Conservation (phyloP, 1,140 invertebrate genomes). For the Pachypeltis micranthus region DNA sequence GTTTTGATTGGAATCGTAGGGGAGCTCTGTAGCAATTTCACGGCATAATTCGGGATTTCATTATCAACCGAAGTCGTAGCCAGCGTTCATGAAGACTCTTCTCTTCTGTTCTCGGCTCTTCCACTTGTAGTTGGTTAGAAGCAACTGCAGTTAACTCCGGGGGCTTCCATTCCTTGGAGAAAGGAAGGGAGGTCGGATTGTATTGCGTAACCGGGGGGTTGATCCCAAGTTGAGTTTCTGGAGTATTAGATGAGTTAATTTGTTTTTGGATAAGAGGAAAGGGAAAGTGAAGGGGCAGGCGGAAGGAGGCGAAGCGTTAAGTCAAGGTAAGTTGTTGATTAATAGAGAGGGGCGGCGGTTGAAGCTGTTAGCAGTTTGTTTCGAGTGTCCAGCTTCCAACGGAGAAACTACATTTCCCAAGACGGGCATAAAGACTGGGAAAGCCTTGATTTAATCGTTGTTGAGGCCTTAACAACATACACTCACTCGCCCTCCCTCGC, state of each 20-base stretch:
- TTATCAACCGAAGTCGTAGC: too few species aligned
- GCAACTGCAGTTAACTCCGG: neutral
- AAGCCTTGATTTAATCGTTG: constrained; percentile 10
- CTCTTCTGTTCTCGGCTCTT: too few species aligned
- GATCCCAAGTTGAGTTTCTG: neutral
- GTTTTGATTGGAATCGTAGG: too few species aligned
- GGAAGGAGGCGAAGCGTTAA: neutral
- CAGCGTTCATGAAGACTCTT: too few species aligned
- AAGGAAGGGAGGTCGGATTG: neutral
- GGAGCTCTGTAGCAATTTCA: too few species aligned
- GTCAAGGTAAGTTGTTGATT: neutral
- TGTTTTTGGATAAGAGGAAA: neutral
- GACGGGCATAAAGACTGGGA: constrained; percentile 11
- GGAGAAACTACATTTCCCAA: constrained; percentile 8
- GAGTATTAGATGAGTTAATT: neutral
- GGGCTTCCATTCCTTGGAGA: neutral
- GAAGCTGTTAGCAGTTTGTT: constrained; percentile 12
- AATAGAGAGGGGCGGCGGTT: neutral
- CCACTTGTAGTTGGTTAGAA: neutral
- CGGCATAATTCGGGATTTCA: too few species aligned
- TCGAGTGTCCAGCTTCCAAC: neutral
- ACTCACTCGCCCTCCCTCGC: neutral
- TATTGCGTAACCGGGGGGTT: neutral
- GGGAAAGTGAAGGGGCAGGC: neutral
- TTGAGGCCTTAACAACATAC: neutral